These are phyloP conservation scores for Pachycephala philippinensis DNA, from an alignment of 2,113 vertebrate species.

Conservation along the genomic window DNA sequence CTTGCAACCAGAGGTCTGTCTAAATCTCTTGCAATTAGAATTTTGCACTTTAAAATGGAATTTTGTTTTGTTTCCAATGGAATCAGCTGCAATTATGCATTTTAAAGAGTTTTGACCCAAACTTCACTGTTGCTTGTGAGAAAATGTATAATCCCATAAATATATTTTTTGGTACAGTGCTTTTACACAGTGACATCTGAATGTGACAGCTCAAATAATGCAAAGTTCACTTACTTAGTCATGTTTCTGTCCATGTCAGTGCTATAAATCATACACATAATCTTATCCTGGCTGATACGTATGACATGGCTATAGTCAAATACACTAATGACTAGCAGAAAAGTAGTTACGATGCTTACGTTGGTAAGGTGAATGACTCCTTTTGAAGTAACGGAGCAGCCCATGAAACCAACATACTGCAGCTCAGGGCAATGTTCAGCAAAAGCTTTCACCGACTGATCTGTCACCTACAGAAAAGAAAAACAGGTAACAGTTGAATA, in stretches of 20 bases:
- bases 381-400: constrained; percentile 95
- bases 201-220: background rate
- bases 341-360: constrained; percentile 69
- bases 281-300: background rate
- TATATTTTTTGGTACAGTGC: background rate
- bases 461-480: constrained; percentile 83
- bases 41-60: background rate
- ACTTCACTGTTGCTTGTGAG: background rate
- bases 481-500: background rate
- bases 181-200: background rate
- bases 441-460: constrained; percentile 91
- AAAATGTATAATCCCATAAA: background rate
- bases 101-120: background rate
- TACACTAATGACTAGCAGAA: background rate
- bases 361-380: constrained; percentile 98
- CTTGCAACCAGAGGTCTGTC: background rate
- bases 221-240: background rate
- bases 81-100: background rate
- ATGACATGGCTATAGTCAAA: background rate
- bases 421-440: constrained; percentile 94
- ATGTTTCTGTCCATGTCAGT: background rate
- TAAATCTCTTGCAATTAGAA: background rate
- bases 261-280: background rate
- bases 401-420: constrained; percentile 98
- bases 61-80: background rate